A percentile compares a stretch with the other conserved stretches of the same genome.
Evolutionary conservation across 2,888 invertebrate species (phyloP).

Genomic region (Ceraclea dissimilis): DNA sequence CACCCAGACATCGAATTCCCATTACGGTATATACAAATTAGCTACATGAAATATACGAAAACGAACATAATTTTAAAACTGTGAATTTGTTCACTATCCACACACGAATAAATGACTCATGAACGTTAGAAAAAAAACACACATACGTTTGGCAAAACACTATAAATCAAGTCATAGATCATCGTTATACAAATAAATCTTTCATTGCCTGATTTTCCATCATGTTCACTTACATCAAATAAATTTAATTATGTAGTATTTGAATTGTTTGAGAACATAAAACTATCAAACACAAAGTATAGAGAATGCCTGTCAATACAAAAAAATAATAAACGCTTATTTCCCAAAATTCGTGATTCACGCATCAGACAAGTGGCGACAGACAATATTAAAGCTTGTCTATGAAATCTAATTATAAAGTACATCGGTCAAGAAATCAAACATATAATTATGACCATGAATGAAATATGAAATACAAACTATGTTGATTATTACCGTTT

Average conservation of each 20-base stretch:
- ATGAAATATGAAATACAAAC: neutral
- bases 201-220: neutral
- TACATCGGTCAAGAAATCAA: neutral
- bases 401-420: neutral
- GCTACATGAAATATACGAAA: too few relatives aligned
- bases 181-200: neutral
- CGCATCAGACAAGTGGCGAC: neutral
- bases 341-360: neutral
- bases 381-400: neutral
- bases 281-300: neutral
- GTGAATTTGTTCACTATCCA: too few relatives aligned
- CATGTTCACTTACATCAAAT: neutral
- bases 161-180: too few relatives aligned
- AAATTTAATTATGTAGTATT: neutral
- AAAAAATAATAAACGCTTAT: neutral
- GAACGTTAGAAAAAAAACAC: too few relatives aligned
- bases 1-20: too few relatives aligned
- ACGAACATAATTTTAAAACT: too few relatives aligned
- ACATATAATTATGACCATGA: neutral
- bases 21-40: too few relatives aligned
- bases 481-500: too few relatives aligned
- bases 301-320: neutral
- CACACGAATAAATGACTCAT: too few relatives aligned
- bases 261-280: neutral
- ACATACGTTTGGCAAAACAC: too few relatives aligned